Percentiles rank a stretch among this genome's conserved stretches.
Evolutionary conservation across 2,797 vertebrate species (phyloP).

Genomic region (Sebastes cheni): DNA sequence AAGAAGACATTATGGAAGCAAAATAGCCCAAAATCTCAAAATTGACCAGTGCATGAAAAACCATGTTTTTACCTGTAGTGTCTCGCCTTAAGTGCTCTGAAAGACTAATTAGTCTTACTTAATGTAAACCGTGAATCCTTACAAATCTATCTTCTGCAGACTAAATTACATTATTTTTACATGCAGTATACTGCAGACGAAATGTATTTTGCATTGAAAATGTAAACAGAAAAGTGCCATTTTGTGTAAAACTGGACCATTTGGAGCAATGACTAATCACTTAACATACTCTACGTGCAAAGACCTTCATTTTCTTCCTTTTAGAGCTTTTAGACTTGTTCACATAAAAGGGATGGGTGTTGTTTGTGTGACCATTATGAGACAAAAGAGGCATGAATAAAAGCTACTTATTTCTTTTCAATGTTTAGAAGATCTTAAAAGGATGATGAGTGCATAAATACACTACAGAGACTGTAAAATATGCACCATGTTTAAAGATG

Average conservation of each 20-base stretch:
- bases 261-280: not conserved
- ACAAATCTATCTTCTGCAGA: not conserved
- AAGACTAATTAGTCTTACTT: not conserved
- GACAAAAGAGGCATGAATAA: not conserved
- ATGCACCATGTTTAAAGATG: not conserved
- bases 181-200: not conserved
- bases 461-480: not conserved
- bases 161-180: not conserved
- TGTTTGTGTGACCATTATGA: not conserved
- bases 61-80: too few species aligned
- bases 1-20: too few species aligned
- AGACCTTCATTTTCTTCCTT: not conserved
- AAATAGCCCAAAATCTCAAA: too few species aligned
- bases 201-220: not conserved
- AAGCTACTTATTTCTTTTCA: not conserved
- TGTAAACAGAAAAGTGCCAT: fast-evolving
- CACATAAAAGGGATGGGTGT: not conserved
- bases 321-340: not conserved
- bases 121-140: not conserved
- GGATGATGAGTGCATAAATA: not conserved
- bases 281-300: not conserved
- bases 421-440: not conserved
- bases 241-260: not conserved
- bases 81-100: not conserved
- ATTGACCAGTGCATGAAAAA: too few species aligned